Conservation (phyloP, 2,797 vertebrate genomes). For the Euphonia xanthogaster region DNA sequence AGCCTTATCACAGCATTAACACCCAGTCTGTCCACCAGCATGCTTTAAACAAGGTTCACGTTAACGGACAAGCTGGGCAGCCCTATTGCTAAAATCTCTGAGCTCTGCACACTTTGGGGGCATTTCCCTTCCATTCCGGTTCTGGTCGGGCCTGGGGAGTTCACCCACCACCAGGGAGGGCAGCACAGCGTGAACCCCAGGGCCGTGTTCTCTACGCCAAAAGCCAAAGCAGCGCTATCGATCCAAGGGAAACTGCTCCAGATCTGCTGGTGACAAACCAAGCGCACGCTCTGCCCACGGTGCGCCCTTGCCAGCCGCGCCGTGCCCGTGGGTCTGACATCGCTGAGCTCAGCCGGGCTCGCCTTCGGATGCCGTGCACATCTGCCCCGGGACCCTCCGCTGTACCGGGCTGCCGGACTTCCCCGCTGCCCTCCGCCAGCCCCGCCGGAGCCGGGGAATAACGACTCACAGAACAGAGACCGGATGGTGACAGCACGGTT, state of each 20-base stretch:
- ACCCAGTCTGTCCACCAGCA: not conserved
- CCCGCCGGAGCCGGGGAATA: not conserved
- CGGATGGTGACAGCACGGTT: not conserved
- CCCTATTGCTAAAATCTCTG: not conserved
- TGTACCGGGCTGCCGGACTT: not conserved
- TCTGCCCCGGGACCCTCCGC: not conserved
- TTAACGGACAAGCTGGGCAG: not conserved
- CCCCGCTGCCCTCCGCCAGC: not conserved
- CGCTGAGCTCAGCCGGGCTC: not conserved
- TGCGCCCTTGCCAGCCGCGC: not conserved
- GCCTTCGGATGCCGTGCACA: not conserved
- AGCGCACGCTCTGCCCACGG: not conserved
- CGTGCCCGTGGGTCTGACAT: not conserved
- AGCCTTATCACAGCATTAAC: not conserved
- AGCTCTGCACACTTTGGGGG: not conserved
- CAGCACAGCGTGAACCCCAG: rapidly evolving
- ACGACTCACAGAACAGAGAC: rapidly evolving
- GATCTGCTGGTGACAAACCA: not conserved
- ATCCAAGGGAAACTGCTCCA: not conserved
- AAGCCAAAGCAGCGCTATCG: not conserved
- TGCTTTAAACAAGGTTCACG: rapidly evolving
- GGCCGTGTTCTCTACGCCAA: rapidly evolving
- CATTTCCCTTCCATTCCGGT: not conserved
- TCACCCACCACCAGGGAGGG: not conserved
- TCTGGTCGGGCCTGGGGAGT: not conserved